Conservation (phyloP, 2,797 vertebrate genomes). For the Psittacula derbiana region DNA sequence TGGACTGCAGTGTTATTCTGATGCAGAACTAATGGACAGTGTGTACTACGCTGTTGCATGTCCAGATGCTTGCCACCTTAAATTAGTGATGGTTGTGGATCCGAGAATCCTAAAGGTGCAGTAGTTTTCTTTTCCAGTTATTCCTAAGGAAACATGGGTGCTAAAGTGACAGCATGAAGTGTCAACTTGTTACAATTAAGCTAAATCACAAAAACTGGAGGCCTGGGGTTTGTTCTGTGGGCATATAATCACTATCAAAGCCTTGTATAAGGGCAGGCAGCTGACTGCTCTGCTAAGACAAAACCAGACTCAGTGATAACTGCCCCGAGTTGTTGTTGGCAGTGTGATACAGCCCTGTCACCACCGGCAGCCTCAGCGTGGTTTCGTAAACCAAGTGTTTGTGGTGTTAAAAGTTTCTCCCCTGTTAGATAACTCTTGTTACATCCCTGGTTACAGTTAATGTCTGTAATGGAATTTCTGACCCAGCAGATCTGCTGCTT, state of each 20-base stretch:
- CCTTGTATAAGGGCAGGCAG: background rate
- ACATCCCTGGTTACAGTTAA: background rate
- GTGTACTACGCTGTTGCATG: rapidly evolving
- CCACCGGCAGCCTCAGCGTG: background rate
- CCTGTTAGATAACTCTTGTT: background rate
- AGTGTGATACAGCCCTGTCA: background rate
- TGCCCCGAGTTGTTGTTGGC: background rate
- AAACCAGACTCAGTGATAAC: background rate
- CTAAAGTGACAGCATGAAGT: background rate
- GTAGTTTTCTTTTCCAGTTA: background rate
- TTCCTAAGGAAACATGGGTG: background rate
- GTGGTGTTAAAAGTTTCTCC: background rate
- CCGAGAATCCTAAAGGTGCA: background rate
- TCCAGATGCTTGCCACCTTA: background rate
- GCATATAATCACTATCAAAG: rapidly evolving
- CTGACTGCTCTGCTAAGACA: background rate
- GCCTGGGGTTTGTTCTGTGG: background rate
- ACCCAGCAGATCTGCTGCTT: background rate
- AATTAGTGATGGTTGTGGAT: background rate
- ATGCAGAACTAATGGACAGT: background rate
- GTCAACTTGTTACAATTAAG: background rate
- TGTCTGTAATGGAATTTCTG: background rate
- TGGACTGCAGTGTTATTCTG: background rate
- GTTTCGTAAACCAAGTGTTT: background rate
- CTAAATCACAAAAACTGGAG: background rate